phyloP scores from a whole-genome alignment of 2,113 vertebrate species.

The Siphamia tubifer region DNA sequence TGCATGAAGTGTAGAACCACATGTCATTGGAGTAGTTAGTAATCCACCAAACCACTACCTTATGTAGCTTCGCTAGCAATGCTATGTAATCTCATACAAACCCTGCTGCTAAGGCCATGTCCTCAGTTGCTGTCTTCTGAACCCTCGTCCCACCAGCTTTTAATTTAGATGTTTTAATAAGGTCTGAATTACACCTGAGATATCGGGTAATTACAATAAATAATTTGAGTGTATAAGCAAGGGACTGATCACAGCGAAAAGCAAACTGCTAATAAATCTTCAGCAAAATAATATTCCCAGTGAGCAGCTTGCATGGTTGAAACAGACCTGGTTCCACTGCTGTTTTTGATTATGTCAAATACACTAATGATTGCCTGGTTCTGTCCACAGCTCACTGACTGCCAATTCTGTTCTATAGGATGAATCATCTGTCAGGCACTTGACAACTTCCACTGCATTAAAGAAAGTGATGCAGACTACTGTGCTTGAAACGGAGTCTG shows the following conservation, averaged over 20 bases:
- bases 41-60: background rate
- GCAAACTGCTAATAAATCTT: conserved; percentile 35
- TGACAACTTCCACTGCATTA: conserved; percentile 35
- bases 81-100: conserved; percentile 6
- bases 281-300: conserved; percentile 20
- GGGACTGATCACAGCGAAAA: conserved; percentile 31
- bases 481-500: conserved; percentile 20
- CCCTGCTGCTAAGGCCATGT: background rate
- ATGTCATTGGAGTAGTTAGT: background rate
- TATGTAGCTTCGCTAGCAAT: background rate
- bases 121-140: background rate
- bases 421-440: conserved; percentile 45
- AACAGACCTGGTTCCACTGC: conserved; percentile 17
- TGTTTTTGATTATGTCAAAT: conserved; percentile 55
- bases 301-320: conserved; percentile 17
- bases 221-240: background rate
- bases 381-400: conserved; percentile 36
- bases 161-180: background rate
- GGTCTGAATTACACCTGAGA: conserved; percentile 11
- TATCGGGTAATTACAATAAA: background rate
- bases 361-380: conserved; percentile 37
- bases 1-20: background rate
- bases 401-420: conserved; percentile 36
- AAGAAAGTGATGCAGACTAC: conserved; percentile 26
- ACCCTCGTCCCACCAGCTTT: background rate